Base-by-base conservation (phyloP, 2,888 invertebrate species). In the Drosophila pseudotakahashii region DNA sequence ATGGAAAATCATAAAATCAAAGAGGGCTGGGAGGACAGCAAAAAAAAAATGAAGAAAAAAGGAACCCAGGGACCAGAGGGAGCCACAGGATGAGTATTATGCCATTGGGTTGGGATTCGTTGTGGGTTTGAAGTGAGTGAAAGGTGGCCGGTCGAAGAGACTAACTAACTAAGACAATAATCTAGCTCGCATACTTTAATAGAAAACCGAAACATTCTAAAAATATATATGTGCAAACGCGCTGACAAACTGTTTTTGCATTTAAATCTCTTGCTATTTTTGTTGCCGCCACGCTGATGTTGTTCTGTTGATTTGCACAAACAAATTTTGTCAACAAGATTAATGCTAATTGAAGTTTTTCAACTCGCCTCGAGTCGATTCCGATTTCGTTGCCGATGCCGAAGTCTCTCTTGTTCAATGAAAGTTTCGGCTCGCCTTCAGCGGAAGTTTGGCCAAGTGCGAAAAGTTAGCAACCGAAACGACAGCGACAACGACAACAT, bases 271-370 rank as follows among this genome's bases (percentile, higher is more conserved):
- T 16, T 41, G 60, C 16, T 45, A 30, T 52, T 47, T 23, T 39
- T 62, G 52, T 26, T 52, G 64, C 26, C 30, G 37, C 16, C 26
- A 45, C 14, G 36, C 30, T 48, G 69, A 50, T 66, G 66, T 59
- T 58, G 50, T 54, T 59, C 50, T 52, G 44, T 51, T 82, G 70
- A 81, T 73, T 76, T 78, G 61, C 44, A 76, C 69, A 81, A 82
- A 76, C 72, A 76, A 64, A 68, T 68, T 77, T 55, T 70, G 74
- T 75, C 73, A 76, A 73, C 63, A 72, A 70, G 72, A 77, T 79
- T 69, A 77, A 84, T 81, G 82, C 81, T 82, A 82, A 82, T 82
- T 84, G 78, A 71, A 55, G 67, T 71, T 76, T 73, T 78, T 55
- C 62, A 66, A 66, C 62, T 66, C 45, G 63, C 62, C 62, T 19